These are phyloP conservation scores for Campoletis sonorensis DNA, from an alignment of 1,140 invertebrate species.

Conservation along the genomic window DNA sequence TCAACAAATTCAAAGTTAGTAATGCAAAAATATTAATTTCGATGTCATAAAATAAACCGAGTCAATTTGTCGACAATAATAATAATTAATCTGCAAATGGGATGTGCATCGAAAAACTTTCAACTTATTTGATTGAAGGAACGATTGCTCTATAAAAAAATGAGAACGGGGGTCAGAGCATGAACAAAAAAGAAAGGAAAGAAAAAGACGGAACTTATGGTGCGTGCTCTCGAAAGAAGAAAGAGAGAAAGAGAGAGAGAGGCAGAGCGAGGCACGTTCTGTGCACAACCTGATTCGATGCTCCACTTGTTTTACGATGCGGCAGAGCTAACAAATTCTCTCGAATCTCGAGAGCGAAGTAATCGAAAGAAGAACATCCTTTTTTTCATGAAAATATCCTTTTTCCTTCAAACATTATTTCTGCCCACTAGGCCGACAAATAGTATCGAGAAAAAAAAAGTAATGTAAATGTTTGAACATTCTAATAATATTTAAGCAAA, in stretches of 20 bases:
- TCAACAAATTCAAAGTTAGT: too few relatives aligned
- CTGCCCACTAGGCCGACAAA: too few relatives aligned
- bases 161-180: conserved; percentile 7
- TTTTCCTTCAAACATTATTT: neutral
- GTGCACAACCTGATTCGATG: conserved; percentile 55
- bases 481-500: too few relatives aligned
- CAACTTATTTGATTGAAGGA: too few relatives aligned
- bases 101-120: too few relatives aligned
- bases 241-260: conserved; percentile 45
- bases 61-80: too few relatives aligned
- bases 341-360: neutral
- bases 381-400: neutral
- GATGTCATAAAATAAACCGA: too few relatives aligned
- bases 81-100: too few relatives aligned
- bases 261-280: conserved; percentile 36
- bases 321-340: conserved; percentile 48
- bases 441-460: too few relatives aligned
- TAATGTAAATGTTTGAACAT: too few relatives aligned
- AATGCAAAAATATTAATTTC: too few relatives aligned
- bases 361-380: neutral
- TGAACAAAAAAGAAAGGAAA: conserved; percentile 34
- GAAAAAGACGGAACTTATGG: neutral
- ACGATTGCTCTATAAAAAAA: too few relatives aligned
- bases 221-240: neutral
- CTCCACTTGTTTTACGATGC: conserved; percentile 53